phyloP scores from a whole-genome alignment of 2,113 vertebrate genomes.

The Pseudopodoces humilis region DNA sequence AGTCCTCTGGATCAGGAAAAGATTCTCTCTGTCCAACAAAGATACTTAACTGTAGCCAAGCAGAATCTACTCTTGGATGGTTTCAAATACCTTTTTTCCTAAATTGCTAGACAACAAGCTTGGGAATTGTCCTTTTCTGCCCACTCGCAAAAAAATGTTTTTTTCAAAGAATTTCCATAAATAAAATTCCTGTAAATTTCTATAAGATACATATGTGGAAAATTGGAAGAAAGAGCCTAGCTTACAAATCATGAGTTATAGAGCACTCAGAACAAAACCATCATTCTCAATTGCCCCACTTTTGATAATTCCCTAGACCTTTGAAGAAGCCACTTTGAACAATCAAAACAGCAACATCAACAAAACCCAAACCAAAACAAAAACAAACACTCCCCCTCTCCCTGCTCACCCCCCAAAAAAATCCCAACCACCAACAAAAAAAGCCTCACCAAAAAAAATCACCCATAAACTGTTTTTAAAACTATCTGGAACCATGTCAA shows the following conservation, averaged over 20 bases:
- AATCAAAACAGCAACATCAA: not conserved
- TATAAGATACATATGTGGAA: rapidly evolving
- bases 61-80: not conserved
- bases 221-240: not conserved
- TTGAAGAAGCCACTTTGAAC: not conserved
- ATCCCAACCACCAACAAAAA: too few relatives aligned
- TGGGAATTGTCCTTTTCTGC: not conserved
- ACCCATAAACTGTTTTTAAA: not conserved
- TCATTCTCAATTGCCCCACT: not conserved
- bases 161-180: not conserved
- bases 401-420: too few relatives aligned
- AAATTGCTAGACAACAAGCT: not conserved
- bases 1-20: not conserved
- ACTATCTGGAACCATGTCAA: not conserved
- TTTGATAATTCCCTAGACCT: not conserved
- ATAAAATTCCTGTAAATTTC: not conserved
- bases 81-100: not conserved
- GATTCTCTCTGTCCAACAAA: not conserved
- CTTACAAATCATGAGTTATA: not conserved
- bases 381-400: not conserved
- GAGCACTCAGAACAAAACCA: not conserved
- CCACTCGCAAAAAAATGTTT: not conserved
- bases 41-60: not conserved
- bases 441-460: not conserved
- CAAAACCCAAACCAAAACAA: not conserved